Evolutionary conservation across 2,888 invertebrate genomes (phyloP).

Genomic region (Drosophila borealis): DNA sequence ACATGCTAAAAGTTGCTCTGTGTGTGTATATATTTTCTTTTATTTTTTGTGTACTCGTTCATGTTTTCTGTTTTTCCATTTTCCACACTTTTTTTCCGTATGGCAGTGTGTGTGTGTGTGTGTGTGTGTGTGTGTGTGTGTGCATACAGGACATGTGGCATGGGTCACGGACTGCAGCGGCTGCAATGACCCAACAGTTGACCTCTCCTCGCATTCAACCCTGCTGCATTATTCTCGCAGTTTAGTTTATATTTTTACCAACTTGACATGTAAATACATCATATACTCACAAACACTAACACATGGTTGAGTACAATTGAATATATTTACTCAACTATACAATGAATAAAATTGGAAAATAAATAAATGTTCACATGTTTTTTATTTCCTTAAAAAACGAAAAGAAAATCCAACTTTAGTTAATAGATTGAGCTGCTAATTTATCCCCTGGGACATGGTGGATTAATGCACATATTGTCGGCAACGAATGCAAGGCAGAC

Average conservation of each 20-base stretch:
- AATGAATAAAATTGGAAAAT: slow-evolving; percentile 1
- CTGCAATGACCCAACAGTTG: slow-evolving; percentile 35
- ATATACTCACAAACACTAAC: slow-evolving; percentile 18
- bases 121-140: slow-evolving; percentile 19
- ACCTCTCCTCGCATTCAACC: slow-evolving; percentile 23
- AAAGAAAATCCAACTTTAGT: too few relatives aligned
- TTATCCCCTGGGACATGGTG: too few relatives aligned
- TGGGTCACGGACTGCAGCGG: slow-evolving; percentile 21
- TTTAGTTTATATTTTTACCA: slow-evolving; percentile 38
- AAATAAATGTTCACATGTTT: neutral
- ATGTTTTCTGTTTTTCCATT: slow-evolving; percentile 60
- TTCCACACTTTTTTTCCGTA: slow-evolving; percentile 27
- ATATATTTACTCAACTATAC: slow-evolving; percentile 12
- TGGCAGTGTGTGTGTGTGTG: neutral
- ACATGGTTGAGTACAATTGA: slow-evolving; percentile 3
- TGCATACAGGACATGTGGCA: slow-evolving; percentile 48
- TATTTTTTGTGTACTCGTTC: slow-evolving; percentile 49
- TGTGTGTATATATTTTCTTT: neutral
- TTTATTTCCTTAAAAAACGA: neutral
- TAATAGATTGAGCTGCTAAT: too few relatives aligned
- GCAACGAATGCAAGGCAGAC: too few relatives aligned
- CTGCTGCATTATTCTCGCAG: neutral
- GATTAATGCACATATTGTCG: too few relatives aligned
- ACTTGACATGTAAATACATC: slow-evolving; percentile 57
- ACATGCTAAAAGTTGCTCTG: slow-evolving; percentile 13